phyloP scores from a whole-genome alignment of 2,888 invertebrate species.

The Cosmopolites sordidus region DNA sequence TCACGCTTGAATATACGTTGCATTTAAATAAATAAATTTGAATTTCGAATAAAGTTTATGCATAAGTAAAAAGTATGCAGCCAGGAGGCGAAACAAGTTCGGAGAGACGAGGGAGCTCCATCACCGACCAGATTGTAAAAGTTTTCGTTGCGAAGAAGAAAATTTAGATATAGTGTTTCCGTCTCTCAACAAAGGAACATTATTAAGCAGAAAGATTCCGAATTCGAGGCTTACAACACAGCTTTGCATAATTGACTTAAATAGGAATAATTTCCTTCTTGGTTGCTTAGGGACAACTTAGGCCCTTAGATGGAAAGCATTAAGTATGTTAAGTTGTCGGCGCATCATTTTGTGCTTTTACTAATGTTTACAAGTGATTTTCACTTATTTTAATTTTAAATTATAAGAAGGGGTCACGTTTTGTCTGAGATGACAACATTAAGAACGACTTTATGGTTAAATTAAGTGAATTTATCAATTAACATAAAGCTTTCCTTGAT shows the following conservation, averaged over 20 bases:
- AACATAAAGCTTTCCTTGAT: too few species aligned
- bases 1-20: not conserved
- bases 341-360: not conserved
- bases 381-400: not conserved
- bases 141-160: not conserved
- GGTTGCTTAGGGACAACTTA: not conserved
- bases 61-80: not conserved
- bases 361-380: slow-evolving; percentile 1
- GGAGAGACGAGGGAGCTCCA: not conserved
- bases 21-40: not conserved
- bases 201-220: slow-evolving; percentile 1
- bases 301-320: not conserved
- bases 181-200: not conserved
- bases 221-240: not conserved
- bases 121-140: not conserved
- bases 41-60: not conserved
- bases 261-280: slow-evolving; percentile 1
- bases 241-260: slow-evolving; percentile 1
- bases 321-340: slow-evolving; percentile 1
- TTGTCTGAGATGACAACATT: too few species aligned
- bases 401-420: too few species aligned
- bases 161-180: slow-evolving; percentile 1
- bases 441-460: too few species aligned
- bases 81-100: not conserved
- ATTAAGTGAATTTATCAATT: too few species aligned